These are phyloP conservation scores for Cryptophagus acutangulus DNA, from an alignment of 2,888 invertebrate species.

Conservation along the genomic window DNA sequence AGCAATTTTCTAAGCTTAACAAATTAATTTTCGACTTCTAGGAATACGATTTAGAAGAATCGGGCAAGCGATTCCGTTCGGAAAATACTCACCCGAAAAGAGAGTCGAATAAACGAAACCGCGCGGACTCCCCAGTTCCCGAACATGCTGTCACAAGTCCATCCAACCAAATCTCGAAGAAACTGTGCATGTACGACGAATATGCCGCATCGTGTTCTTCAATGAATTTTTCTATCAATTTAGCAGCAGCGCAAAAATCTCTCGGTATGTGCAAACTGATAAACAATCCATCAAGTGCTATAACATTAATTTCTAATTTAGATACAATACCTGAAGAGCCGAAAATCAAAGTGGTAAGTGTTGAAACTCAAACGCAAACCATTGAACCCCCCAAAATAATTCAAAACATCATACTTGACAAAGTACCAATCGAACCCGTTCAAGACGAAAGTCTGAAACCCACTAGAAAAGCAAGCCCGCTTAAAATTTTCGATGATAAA, in stretches of 20 bases:
- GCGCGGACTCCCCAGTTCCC: slow-evolving; percentile 26
- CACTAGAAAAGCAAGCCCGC: slow-evolving; percentile 5
- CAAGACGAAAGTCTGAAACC: background rate
- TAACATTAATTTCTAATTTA: too few species aligned
- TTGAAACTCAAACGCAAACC: slow-evolving; percentile 38
- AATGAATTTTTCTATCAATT: slow-evolving; percentile 22
- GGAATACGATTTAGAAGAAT: slow-evolving; percentile 29
- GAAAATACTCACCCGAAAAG: slow-evolving; percentile 21
- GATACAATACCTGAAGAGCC: slow-evolving; percentile 19
- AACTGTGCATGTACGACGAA: slow-evolving; percentile 39
- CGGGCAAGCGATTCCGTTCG: slow-evolving; percentile 34
- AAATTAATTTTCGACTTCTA: too few species aligned
- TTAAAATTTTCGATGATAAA: slow-evolving; percentile 36
- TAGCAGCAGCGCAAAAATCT: slow-evolving; percentile 26
- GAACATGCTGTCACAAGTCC: slow-evolving; percentile 19
- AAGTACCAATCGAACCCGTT: background rate
- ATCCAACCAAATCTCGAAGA: slow-evolving; percentile 26
- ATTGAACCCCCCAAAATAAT: slow-evolving; percentile 16
- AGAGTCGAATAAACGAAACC: slow-evolving; percentile 28
- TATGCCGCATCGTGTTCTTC: slow-evolving; percentile 42
- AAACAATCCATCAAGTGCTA: too few species aligned
- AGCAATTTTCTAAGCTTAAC: slow-evolving; percentile 4
- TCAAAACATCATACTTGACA: too few species aligned
- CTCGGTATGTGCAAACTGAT: slow-evolving; percentile 24
- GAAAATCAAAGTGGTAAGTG: slow-evolving; percentile 33